Base-by-base conservation (phyloP, 2,113 vertebrate species). In the Thermophis baileyi region DNA sequence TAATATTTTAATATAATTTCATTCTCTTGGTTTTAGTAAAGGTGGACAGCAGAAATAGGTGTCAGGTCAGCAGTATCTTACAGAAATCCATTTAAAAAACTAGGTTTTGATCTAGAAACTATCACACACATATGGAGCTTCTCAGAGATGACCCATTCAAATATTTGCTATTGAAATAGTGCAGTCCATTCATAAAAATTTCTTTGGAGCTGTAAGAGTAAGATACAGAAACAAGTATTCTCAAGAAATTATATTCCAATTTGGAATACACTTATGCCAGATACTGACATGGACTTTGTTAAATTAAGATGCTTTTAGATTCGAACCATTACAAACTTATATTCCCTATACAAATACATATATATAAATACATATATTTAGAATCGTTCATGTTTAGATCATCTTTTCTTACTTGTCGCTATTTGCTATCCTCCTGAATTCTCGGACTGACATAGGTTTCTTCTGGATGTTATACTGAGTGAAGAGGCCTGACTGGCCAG, bases 401-500 rank as follows among this genome's bases (percentile, higher is more conserved):
- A 81, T 81, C 35, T 1, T 14, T 2, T 49, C 98, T 95, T 97
- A 99, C 99, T 99, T 99, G 93, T 99, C 99, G 91, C 98, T 98
- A 94, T 99, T 99, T 63, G 99, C 98, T 85, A 98, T 98, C 92
- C 98, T 98, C 51, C 99, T 97, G 96, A 99, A 99, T 96, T 99
- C 99, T 0, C 98, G 97, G 44, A 99, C 98, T 0, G 98, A 99
- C 99, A 99, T 99, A 69, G 99, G 98, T 96, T 99, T 99, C 98
- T 99, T 99, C 97, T 99, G 99, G 94, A 99, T 99, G 97, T 99
- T 99, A 96, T 99, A 99, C 96, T 99, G 99, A 0, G 99, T 99
- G 94, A 99, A 99, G 88, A 99, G 98, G n/a, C 99, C 99, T 0
- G 99, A 99, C 97, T 99, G 99, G 14, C 99, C 99, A 0, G 99